A percentile compares a stretch with the other conserved stretches of the same genome.
Conservation (phyloP, 2,888 invertebrate genomes). For the Cerastoderma edule region DNA sequence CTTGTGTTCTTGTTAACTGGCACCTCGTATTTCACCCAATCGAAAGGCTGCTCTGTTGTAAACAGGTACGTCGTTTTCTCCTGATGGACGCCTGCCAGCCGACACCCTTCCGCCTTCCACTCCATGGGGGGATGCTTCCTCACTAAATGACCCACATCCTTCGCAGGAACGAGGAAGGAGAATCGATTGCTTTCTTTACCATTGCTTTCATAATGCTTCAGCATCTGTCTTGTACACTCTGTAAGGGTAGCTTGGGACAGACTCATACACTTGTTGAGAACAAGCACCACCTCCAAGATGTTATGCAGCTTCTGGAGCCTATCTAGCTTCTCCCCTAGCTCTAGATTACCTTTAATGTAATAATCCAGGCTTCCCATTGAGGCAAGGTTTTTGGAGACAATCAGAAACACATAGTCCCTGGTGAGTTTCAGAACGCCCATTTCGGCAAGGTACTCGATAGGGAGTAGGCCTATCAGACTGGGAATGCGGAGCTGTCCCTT, state of each 20-base stretch:
- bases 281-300: conserved; percentile 73
- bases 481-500: conserved; percentile 69
- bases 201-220: conserved; percentile 68
- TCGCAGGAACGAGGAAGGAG: conserved; percentile 64
- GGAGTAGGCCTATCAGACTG: conserved; percentile 66
- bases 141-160: conserved; percentile 54
- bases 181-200: conserved; percentile 50
- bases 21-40: conserved; percentile 45
- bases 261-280: conserved; percentile 70
- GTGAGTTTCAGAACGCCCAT: conserved; percentile 77
- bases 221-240: conserved; percentile 64
- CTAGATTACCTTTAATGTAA: conserved; percentile 53
- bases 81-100: conserved; percentile 43
- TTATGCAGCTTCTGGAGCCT: conserved; percentile 71
- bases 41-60: conserved; percentile 63
- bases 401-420: conserved; percentile 71
- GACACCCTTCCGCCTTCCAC: conserved; percentile 64
- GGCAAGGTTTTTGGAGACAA: conserved; percentile 72
- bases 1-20: not conserved
- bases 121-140: conserved; percentile 60
- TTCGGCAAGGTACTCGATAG: conserved; percentile 75
- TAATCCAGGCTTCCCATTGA: conserved; percentile 63
- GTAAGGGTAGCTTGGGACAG: conserved; percentile 66
- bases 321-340: conserved; percentile 59
- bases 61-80: conserved; percentile 59